Percentiles rank a stretch among this genome's conserved stretches.
Evolutionary conservation across 37 sponge, comb jelly and placozoan genomes (phyloP).

Genomic region (Aphrocallistes beatrix): DNA sequence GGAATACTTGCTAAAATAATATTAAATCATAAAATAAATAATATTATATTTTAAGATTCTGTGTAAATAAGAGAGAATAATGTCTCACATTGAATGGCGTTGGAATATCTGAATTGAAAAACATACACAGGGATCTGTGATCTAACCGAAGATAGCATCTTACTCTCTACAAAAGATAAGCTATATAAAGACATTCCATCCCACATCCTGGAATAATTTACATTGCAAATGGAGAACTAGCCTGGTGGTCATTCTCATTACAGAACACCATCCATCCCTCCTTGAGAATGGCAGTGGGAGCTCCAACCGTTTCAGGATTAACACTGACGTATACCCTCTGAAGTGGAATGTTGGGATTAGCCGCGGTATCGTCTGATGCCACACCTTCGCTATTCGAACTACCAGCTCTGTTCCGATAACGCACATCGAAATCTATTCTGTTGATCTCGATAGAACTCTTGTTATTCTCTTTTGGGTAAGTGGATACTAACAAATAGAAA

Average conservation of each 20-base stretch:
- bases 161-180: neutral
- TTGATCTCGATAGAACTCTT: neutral
- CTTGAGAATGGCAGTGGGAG: constrained; percentile 37
- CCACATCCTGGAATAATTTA: neutral
- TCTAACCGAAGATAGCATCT: neutral
- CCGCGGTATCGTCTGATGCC: neutral
- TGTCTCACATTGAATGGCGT: neutral
- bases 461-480: neutral
- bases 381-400: neutral
- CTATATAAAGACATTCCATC: neutral
- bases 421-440: neutral
- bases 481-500: neutral
- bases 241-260: constrained; percentile 57
- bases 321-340: constrained; percentile 36
- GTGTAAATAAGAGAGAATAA: neutral
- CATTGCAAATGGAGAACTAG: constrained; percentile 18
- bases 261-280: constrained; percentile 88
- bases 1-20: constrained; percentile 39
- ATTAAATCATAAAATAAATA: neutral
- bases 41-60: neutral
- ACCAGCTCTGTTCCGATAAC: neutral
- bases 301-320: constrained; percentile 50
- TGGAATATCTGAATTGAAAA: neutral
- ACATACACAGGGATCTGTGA: neutral
- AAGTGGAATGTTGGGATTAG: constrained; percentile 22